These are phyloP conservation scores for Falcunculus frontatus DNA, from an alignment of 2,113 vertebrate species.

Conservation along the genomic window DNA sequence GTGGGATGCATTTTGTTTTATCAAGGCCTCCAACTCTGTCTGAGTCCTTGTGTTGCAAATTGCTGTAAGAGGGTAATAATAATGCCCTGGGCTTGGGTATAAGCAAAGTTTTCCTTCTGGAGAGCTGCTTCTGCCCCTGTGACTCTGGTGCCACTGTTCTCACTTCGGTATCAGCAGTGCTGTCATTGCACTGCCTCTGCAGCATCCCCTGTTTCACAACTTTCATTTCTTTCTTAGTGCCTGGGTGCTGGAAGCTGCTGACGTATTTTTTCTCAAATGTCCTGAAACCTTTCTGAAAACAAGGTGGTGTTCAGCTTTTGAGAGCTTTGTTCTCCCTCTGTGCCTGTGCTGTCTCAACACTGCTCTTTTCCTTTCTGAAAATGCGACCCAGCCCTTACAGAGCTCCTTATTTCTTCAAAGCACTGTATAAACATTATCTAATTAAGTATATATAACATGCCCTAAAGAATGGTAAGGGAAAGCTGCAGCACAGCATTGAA, in stretches of 20 bases:
- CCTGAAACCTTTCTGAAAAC: constrained; percentile 2
- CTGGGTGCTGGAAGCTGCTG: neutral
- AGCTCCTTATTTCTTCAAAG: constrained; percentile 34
- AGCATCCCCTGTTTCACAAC: neutral
- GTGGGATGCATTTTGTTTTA: neutral
- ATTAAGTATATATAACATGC: constrained; percentile 58
- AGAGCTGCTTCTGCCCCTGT: neutral
- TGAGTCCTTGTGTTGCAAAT: neutral
- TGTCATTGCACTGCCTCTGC: neutral
- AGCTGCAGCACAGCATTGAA: neutral
- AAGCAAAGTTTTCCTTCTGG: neutral
- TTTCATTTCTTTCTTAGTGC: neutral
- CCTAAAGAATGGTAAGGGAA: constrained; percentile 13
- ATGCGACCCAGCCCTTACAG: neutral
- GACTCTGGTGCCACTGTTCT: neutral
- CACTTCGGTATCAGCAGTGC: neutral
- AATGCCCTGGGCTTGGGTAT: neutral
- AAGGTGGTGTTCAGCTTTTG: neutral
- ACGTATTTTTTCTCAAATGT: neutral
- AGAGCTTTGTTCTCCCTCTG: neutral
- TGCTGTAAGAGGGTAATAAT: neutral
- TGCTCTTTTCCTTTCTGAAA: neutral
- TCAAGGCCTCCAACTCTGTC: neutral
- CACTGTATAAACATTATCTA: constrained; percentile 59
- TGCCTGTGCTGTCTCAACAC: neutral